Base-by-base conservation (phyloP, 2,113 vertebrate species). In the Falco punctatus region DNA sequence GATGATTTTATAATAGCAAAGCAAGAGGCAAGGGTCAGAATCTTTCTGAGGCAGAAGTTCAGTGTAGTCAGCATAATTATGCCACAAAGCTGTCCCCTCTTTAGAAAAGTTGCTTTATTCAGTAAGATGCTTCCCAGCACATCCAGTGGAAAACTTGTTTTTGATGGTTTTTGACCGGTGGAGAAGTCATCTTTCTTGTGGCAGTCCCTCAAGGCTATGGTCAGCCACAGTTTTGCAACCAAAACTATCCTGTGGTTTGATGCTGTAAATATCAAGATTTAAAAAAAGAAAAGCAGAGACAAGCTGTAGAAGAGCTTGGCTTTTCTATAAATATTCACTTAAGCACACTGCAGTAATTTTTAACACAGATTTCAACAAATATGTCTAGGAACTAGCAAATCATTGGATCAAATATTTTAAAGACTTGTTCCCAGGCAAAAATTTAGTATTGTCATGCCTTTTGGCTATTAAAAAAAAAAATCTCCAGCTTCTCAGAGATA, bases 281-380 rank as follows among this genome's bases (percentile, higher is more conserved):
- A 15, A 73, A 90, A 89, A 93, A 83, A 87, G 38, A 35, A 94
- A 90, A 82, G 52, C 38, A 84, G 72, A 95, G 32, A 88, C 26
- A 84, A 86, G 44, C 21, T 86, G 38, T 73, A 78, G 38, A 22
- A 86, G 49, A 61, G 48, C 20, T 91, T 71, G 55, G 18, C 33
- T 91, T 90, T 94, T 88, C 88, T 80, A 81, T 86, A 94, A 92
- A 95, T 87, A 90, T 33, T 93, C 64, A 13, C 22, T 66, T 62
- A 92, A 94, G 83, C 55, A 69, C 70, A 73, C 33, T 62, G 62
- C 24, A 92, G 38, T 55, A 82, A 72, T 89, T 95, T 88, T 48
- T 87, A 71, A 83, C 49, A 73, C 22, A 54, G 51, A 70, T 89
- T 95, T 96, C 52, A 94, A 82, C 26, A 78, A 79, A 38, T 59